phyloP scores from a whole-genome alignment of 1,140 invertebrate genomes.

The Drosophila carrolli region DNA sequence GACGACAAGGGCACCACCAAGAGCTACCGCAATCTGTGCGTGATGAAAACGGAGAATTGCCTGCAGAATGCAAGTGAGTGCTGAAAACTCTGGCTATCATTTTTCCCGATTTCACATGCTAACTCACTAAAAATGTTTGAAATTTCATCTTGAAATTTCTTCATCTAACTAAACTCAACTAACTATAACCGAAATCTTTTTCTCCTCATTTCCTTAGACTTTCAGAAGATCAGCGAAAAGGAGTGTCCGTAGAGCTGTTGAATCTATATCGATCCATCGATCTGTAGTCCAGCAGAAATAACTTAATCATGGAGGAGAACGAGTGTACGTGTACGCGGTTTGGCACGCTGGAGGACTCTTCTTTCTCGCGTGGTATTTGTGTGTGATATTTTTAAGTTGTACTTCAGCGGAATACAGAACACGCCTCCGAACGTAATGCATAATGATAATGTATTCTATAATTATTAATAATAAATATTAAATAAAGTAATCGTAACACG shows the following conservation, averaged over 20 bases:
- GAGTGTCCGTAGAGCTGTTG: conserved; percentile 75
- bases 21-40: conserved; percentile 77
- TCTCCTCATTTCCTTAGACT: conserved; percentile 45
- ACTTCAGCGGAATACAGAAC: conserved; percentile 71
- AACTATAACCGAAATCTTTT: not conserved
- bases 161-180: no score
- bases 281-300: conserved; percentile 29
- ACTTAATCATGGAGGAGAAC: conserved; percentile 54
- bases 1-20: conserved; percentile 78
- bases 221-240: conserved; percentile 81
- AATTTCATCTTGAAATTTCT: no score
- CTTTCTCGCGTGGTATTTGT: conserved; percentile 78
- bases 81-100: not conserved
- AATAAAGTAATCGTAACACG: conserved; percentile 72
- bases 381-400: conserved; percentile 84
- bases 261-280: not conserved
- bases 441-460: conserved; percentile 76
- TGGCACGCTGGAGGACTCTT: conserved; percentile 31
- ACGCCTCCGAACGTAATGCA: conserved; percentile 61
- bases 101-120: no score
- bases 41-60: conserved; percentile 84
- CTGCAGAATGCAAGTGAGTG: conserved; percentile 78
- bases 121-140: no score
- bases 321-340: conserved; percentile 21
- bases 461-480: conserved; percentile 76